Percentiles rank a stretch among this genome's conserved stretches.
Evolutionary conservation across 2,797 vertebrate genomes (phyloP).

Genomic region (Astyanax mexicanus): DNA sequence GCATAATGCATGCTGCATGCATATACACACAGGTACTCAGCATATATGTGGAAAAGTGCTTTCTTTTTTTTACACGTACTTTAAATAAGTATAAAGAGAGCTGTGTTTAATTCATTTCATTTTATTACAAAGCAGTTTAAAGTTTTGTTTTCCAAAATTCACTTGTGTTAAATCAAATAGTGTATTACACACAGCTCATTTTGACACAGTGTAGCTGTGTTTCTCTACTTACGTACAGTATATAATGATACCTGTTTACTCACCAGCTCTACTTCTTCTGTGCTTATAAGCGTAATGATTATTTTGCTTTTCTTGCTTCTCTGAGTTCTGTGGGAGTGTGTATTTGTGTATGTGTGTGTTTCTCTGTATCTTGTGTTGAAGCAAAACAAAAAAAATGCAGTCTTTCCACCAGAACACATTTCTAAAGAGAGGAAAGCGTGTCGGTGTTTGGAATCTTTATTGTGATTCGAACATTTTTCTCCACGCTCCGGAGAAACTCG

Average conservation of each 20-base stretch:
- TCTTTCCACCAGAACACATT: not conserved
- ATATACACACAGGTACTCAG: too few species aligned
- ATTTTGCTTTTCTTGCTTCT: conserved; percentile 25
- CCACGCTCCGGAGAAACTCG: not conserved
- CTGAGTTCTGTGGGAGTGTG: not conserved
- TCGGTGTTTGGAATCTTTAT: not conserved
- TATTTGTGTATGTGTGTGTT: too few species aligned
- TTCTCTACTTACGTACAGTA: not conserved
- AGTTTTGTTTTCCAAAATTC: too few species aligned
- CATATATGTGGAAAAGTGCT: not conserved
- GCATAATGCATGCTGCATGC: too few species aligned
- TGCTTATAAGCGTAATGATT: not conserved
- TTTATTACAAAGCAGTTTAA: too few species aligned
- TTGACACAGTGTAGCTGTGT: not conserved
- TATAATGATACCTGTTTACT: not conserved
- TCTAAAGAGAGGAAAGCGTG: not conserved
- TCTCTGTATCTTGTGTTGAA: not conserved
- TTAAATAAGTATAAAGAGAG: too few species aligned
- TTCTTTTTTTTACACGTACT: not conserved
- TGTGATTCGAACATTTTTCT: not conserved
- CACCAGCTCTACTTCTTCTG: not conserved
- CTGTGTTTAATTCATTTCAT: too few species aligned
- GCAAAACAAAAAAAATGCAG: conserved; percentile 1
- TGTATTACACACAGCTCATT: too few species aligned
- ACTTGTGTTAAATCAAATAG: too few species aligned